Base-by-base conservation (phyloP, 2,888 invertebrate species). In the Eubasilissa splendida region DNA sequence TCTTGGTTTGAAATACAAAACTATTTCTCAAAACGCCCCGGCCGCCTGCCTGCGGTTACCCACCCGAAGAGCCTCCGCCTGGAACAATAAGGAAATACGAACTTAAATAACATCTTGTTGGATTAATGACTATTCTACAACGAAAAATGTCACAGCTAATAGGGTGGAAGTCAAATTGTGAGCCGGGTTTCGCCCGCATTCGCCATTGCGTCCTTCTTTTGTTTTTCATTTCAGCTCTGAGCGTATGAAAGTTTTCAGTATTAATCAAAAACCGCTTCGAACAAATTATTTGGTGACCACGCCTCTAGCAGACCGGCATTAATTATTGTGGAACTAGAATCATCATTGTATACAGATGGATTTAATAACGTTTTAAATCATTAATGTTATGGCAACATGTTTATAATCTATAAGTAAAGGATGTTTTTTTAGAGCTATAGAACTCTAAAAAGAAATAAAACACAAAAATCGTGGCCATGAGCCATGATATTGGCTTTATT, bases 131-230 rank as follows among this genome's bases (percentile, higher is more conserved):
- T 53, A 31, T 52, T 63, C 60, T 56, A 54, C 63, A 22, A 56
- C 63, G 78, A 71, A 73, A 71, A 78, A 73, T 78, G 78, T 78
- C 78, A 78, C 78, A 42, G 59, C 63, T 78, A 78, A 73, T 63
- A 78, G 78, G 73, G 70, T 73, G 73, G 73, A 73, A 78, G 78
- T 78, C 63, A 73, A 78, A 71, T 73, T 73, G 60, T 78, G 71
- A 71, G 63, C 60, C 31, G 78, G 58, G 58, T 71, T 50, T 12
- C 10, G 52, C 4, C 52, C 42, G 68, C 33, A 42, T 68, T 68
- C 68, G 58, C 58, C 58, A 58, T 58, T 58, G 58, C 58, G 58
- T 11, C 58, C n/a, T 58, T 58, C 58, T 58, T 68, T 68, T 68
- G 68, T 68, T 68, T 33, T 68, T 68, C 68, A 50, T 68, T 68